phyloP scores from a whole-genome alignment of 2,888 invertebrate genomes.

The Steinernema hermaphroditum region DNA sequence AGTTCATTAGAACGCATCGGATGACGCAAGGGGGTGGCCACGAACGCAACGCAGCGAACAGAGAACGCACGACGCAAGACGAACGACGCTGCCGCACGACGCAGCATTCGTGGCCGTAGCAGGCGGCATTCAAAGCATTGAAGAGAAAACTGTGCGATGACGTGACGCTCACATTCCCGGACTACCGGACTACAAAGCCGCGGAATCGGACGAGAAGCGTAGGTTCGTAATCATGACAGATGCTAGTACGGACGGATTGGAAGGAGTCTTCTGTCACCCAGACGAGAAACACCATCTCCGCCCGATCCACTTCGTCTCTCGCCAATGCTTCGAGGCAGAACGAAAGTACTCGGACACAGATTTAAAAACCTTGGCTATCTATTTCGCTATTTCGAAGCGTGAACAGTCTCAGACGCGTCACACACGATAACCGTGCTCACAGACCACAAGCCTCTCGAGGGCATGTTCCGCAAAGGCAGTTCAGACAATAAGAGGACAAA shows the following conservation, averaged over 20 bases:
- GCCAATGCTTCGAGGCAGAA: conserved; percentile 39
- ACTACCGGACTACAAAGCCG: conserved; percentile 44
- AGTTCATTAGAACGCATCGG: too few species aligned
- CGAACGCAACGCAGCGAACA: too few species aligned
- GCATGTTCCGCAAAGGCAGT: conserved; percentile 25
- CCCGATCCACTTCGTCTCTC: conserved; percentile 44
- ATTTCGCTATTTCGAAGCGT: conserved; percentile 36
- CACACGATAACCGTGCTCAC: conserved; percentile 36
- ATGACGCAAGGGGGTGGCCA: too few species aligned
- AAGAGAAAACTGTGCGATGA: conserved; percentile 35
- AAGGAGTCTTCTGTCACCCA: conserved; percentile 44
- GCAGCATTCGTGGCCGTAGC: too few species aligned
- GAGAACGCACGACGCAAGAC: too few species aligned
- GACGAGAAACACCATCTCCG: conserved; percentile 34
- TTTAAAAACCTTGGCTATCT: conserved; percentile 44
- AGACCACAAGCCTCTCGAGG: conserved; percentile 39
- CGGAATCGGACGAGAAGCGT: conserved; percentile 30
- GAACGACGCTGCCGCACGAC: too few species aligned
- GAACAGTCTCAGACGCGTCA: conserved; percentile 34
- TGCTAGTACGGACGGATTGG: conserved; percentile 42
- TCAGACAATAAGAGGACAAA: too few species aligned
- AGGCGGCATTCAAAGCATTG: conserved; percentile 40
- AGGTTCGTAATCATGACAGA: conserved; percentile 47
- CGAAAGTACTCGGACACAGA: conserved; percentile 40
- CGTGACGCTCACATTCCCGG: conserved; percentile 43